These are phyloP conservation scores for Clavelina lepadiformis DNA, from an alignment of 23 tunicate genomes.

Conservation along the genomic window DNA sequence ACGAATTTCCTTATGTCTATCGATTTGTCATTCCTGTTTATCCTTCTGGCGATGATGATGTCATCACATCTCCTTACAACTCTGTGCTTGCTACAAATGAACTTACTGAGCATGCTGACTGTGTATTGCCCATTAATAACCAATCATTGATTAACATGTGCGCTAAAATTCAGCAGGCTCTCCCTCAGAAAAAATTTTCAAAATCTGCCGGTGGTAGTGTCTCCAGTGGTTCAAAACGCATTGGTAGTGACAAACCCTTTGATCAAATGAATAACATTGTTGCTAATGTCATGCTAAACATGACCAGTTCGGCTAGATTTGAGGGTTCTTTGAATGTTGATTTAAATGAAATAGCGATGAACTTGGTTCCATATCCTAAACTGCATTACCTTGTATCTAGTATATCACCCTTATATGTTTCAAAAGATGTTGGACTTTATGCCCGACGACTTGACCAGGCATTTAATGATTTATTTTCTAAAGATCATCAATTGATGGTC, in stretches of 20 bases:
- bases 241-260: slow-evolving; percentile 52
- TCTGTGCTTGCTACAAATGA: slow-evolving; percentile 85
- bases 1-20: slow-evolving; percentile 91
- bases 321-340: slow-evolving; percentile 97
- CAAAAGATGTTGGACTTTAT: slow-evolving; percentile 87
- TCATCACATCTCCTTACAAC: slow-evolving; percentile 96
- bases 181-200: slow-evolving; percentile 2
- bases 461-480: slow-evolving; percentile 70
- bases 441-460: slow-evolving; percentile 86
- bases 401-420: slow-evolving; percentile 77
- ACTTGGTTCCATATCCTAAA: slow-evolving; percentile 89
- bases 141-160: slow-evolving; percentile 73
- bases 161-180: slow-evolving; percentile 45
- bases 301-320: slow-evolving; percentile 93
- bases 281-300: slow-evolving; percentile 91
- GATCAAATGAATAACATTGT: slow-evolving; percentile 93
- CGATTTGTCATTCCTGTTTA: slow-evolving; percentile 91
- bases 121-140: slow-evolving; percentile 93
- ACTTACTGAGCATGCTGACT: slow-evolving; percentile 94
- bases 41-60: slow-evolving; percentile 98
- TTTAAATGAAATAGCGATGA: slow-evolving; percentile 99
- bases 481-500: slow-evolving; percentile 68
- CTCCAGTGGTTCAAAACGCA: background rate
- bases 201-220: slow-evolving; percentile 3
- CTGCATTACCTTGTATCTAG: slow-evolving; percentile 89